Base-by-base conservation (phyloP, 2,113 vertebrate genomes). In the Felis chaus region DNA sequence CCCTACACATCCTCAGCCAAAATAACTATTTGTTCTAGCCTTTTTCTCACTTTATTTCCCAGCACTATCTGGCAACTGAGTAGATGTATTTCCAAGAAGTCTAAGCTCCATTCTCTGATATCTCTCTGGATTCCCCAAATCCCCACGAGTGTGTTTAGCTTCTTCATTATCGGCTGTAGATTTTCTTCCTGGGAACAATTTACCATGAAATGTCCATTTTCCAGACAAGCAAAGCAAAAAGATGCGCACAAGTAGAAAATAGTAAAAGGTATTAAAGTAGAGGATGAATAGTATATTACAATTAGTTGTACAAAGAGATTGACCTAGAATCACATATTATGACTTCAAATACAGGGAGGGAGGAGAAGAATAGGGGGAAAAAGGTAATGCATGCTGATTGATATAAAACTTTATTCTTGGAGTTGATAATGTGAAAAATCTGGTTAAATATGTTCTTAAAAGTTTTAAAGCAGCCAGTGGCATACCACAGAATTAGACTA, bases 391-490 rank as follows among this genome's bases (percentile, higher is more conserved):
- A 16, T 57, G 13, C 16, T 31, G n/a, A 41, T 73, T 23, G 45
- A 15, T 19, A 48, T 23, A 83, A 66, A 45, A 6, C n/a, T 91
- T 29, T 71, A 57, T 66, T 92, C 27, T 39, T 81, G 5, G 13
- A 55, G 4, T 86, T 81, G 53, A 53, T 94, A 73, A 57, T 81
- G n/a, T 66, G 12, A 39, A 89, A 57, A 85, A 82, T n/a, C 41
- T 96, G 81, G 11, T 81, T 92, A 86, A 93, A 74, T 31, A 33
- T 36, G 23, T 50, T 90, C 29, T 81, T 71, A 78, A 95, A 95
- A 85, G 13, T 55, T 86, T 95, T 48, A 89, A 74, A 93, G 53
- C 33, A 41, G 31, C 23, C 50, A 91, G 63, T 55, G 66, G 63
- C 21, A 90, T 65, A 83, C 45, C 36, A n/a, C 1, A 79, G 27